phyloP scores from a whole-genome alignment of 2,888 invertebrate species.

The Tribolium freemani region DNA sequence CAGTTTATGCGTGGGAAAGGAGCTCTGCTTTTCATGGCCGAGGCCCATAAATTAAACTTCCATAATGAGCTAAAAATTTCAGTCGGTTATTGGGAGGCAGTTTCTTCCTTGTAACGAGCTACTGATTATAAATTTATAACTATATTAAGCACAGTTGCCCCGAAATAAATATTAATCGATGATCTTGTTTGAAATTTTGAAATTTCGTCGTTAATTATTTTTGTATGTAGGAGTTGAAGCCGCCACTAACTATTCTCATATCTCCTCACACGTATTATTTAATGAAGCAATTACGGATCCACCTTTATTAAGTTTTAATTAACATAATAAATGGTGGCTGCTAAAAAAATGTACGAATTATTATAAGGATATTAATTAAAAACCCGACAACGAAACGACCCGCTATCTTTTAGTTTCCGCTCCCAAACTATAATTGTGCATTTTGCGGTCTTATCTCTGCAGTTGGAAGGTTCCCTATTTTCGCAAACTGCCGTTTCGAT shows the following conservation, averaged over 20 bases:
- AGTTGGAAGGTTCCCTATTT: background rate
- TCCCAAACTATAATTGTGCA: conserved; percentile 23
- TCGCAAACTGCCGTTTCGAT: background rate
- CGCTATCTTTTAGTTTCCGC: conserved; percentile 24
- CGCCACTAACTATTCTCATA: background rate
- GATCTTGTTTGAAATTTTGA: conserved; percentile 18
- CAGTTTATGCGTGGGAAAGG: conserved; percentile 25
- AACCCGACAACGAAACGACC: conserved; percentile 4
- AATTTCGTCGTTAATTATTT: conserved; percentile 36
- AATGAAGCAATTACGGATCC: conserved; percentile 27
- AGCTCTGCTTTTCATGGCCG: conserved; percentile 7
- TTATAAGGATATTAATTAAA: conserved; percentile 24
- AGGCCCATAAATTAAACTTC: conserved; percentile 13
- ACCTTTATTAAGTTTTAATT: conserved; percentile 34
- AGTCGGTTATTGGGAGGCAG: conserved; percentile 7
- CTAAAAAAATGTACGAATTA: conserved; percentile 25
- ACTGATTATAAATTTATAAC: conserved; percentile 38
- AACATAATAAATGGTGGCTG: conserved; percentile 24
- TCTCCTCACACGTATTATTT: background rate
- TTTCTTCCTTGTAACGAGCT: conserved; percentile 23
- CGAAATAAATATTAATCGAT: conserved; percentile 32
- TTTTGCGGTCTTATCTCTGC: conserved; percentile 13
- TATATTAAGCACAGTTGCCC: conserved; percentile 30
- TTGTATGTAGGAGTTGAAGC: conserved; percentile 13
- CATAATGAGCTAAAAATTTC: conserved; percentile 16